Conservation (phyloP, 2,888 invertebrate genomes). For the Noctuana brunneofusca region DNA sequence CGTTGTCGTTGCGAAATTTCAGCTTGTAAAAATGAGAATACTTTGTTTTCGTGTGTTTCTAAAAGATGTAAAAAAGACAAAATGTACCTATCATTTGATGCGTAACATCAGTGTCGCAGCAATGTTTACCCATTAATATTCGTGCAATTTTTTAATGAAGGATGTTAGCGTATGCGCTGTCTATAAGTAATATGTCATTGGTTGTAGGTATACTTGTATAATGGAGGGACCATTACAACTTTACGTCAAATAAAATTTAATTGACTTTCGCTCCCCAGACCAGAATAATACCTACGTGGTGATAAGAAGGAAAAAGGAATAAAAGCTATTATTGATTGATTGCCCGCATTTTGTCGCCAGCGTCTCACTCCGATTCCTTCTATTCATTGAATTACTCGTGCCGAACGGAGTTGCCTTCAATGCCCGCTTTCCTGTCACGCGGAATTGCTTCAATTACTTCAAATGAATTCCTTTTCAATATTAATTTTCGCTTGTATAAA, state of each 20-base stretch:
- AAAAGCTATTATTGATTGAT: constrained; percentile 38
- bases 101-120: too few relatives aligned
- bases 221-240: neutral
- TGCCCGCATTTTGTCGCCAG: constrained; percentile 39
- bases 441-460: constrained; percentile 18
- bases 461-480: constrained; percentile 16
- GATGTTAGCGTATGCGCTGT: too few relatives aligned
- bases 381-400: constrained; percentile 39
- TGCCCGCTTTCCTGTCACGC: constrained; percentile 21
- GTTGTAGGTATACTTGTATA: too few relatives aligned
- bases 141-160: too few relatives aligned
- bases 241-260: neutral
- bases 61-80: too few relatives aligned
- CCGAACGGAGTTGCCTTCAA: constrained; percentile 31
- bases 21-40: too few relatives aligned
- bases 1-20: too few relatives aligned
- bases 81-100: too few relatives aligned
- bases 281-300: constrained; percentile 13
- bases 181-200: too few relatives aligned
- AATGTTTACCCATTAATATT: too few relatives aligned
- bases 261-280: constrained; percentile 1
- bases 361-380: constrained; percentile 37
- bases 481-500: constrained; percentile 4
- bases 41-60: too few relatives aligned
- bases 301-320: constrained; percentile 36